These are phyloP conservation scores for Linurgus olivaceus DNA, from an alignment of 2,797 vertebrate genomes.

Conservation along the genomic window DNA sequence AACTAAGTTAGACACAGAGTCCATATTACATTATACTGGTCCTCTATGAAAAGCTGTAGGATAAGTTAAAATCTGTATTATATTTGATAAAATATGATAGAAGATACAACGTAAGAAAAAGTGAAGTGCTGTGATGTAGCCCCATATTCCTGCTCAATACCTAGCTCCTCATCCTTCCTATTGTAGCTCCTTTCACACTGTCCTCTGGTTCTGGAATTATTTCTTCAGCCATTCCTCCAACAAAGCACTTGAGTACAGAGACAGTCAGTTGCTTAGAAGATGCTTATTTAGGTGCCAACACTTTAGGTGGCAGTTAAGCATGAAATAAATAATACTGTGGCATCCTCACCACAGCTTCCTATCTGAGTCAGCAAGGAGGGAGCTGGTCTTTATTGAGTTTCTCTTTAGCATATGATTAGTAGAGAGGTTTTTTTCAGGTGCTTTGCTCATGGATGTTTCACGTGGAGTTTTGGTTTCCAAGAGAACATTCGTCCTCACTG, in stretches of 20 bases:
- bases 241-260: not conserved
- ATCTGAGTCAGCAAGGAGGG: not conserved
- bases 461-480: not conserved
- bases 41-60: not conserved
- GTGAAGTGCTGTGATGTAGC: not conserved
- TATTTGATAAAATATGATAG: not conserved
- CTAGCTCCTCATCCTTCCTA: not conserved
- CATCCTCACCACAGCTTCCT: not conserved
- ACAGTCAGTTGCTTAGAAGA: not conserved
- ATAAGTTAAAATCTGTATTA: not conserved
- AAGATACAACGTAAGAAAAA: not conserved
- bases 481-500: not conserved
- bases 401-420: not conserved
- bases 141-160: not conserved
- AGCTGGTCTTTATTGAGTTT: not conserved
- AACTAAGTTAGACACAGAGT: not conserved
- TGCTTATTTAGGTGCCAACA: not conserved
- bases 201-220: not conserved
- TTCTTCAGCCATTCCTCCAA: not conserved
- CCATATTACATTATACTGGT: not conserved
- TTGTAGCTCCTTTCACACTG: not conserved
- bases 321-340: not conserved
- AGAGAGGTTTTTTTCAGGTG: not conserved
- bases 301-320: not conserved
- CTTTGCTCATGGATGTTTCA: not conserved